Conservation (phyloP, 2,113 vertebrate genomes). For the Pseudois nayaur region DNA sequence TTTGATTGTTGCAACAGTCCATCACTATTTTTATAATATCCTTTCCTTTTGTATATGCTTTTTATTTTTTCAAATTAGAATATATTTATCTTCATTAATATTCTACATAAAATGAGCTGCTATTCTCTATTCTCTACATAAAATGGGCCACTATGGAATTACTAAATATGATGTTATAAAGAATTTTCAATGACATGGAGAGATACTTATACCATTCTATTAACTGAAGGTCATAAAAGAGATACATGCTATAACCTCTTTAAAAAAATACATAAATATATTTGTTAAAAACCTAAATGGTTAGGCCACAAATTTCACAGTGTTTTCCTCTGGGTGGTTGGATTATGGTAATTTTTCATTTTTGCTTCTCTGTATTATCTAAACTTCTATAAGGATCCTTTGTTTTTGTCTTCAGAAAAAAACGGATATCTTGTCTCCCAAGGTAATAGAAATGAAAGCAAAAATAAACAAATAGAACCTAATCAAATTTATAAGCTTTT, state of each 20-base stretch:
- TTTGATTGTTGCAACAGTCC: not conserved
- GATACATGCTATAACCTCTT: not conserved
- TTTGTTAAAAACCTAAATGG: not conserved
- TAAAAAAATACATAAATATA: not conserved
- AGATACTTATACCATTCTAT: not conserved
- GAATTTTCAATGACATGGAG: not conserved
- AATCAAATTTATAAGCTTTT: not conserved
- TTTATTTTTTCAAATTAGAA: not conserved
- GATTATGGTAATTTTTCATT: not conserved
- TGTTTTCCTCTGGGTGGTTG: not conserved
- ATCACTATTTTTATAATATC: not conserved
- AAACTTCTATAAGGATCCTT: constrained; percentile 18
- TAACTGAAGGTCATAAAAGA: constrained; percentile 1
- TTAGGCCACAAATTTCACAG: not conserved
- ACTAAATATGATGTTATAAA: constrained; percentile 5
- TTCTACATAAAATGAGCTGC: not conserved
- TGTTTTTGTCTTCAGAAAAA: constrained; percentile 19
- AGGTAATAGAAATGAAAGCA: not conserved
- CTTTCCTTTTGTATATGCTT: not conserved
- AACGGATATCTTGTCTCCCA: not conserved
- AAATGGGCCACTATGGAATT: not conserved
- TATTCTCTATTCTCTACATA: not conserved
- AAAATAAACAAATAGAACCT: not conserved
- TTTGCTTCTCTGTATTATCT: constrained; percentile 23
- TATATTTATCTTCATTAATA: constrained; percentile 26